Conservation (phyloP, 1,140 invertebrate species). For the Brachionus asplanchnoidis region DNA sequence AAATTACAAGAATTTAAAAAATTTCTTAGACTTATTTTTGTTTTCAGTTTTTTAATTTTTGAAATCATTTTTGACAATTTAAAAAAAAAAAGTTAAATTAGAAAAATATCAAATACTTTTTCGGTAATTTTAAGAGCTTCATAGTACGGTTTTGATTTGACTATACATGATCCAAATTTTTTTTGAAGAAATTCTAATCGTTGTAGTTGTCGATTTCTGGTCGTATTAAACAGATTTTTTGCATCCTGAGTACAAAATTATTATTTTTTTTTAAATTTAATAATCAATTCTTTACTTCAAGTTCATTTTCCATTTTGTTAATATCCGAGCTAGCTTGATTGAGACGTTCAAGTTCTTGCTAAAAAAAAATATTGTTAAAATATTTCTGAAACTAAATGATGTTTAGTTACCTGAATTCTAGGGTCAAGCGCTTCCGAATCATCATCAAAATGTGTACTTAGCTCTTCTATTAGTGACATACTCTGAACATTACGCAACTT, state of each 20-base stretch:
- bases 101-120: constrained; percentile 49
- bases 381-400: neutral
- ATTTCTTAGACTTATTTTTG: neutral
- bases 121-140: constrained; percentile 68
- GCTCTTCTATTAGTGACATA: neutral
- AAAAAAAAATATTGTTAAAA: neutral
- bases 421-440: constrained; percentile 23
- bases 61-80: neutral
- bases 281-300: constrained; percentile 69
- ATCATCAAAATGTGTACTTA: neutral
- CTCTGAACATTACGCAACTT: neutral
- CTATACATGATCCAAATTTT: constrained; percentile 77
- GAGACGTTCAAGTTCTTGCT: constrained; percentile 82
- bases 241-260: constrained; percentile 64
- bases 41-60: neutral
- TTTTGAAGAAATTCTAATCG: constrained; percentile 74
- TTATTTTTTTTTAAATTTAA: too few relatives aligned
- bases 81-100: neutral
- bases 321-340: constrained; percentile 87
- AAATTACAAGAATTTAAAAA: too few relatives aligned
- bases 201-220: constrained; percentile 76
- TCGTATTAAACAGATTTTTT: constrained; percentile 72
- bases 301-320: constrained; percentile 83
- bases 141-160: constrained; percentile 84
- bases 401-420: neutral